Evolutionary conservation across 2,113 vertebrate genomes (phyloP).

Genomic region (Cricetomys ansorgei): DNA sequence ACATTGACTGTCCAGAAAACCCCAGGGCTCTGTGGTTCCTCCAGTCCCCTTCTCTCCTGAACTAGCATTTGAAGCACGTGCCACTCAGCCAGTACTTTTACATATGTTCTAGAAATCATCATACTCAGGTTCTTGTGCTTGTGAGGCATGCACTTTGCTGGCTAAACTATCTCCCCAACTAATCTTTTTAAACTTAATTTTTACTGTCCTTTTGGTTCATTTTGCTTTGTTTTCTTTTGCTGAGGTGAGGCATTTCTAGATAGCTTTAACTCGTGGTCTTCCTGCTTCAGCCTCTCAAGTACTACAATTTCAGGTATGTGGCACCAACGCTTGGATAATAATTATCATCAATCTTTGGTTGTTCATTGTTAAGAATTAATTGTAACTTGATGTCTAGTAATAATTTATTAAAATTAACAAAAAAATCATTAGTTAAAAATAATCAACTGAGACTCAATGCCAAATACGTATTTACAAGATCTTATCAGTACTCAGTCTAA

Average conservation of each 20-base stretch:
- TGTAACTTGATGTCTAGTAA: neutral
- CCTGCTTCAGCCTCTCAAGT: neutral
- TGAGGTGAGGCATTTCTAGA: neutral
- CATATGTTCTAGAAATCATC: neutral
- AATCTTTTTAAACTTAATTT: neutral
- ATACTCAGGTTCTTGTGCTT: neutral
- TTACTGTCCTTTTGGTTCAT: neutral
- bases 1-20: neutral
- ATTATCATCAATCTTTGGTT: neutral
- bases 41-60: too few species aligned
- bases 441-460: neutral
- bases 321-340: neutral
- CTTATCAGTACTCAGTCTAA: neutral
- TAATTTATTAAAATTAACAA: neutral
- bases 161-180: neutral
- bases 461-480: slow-evolving; percentile 12
- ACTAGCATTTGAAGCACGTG: neutral
- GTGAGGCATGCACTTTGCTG: neutral
- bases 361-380: slow-evolving; percentile 26
- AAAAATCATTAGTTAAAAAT: neutral
- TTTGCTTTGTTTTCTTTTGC: neutral
- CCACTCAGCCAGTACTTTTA: neutral
- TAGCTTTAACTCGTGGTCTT: too few species aligned
- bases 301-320: neutral
- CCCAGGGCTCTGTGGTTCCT: neutral